These are phyloP conservation scores for Tholera decimalis DNA, from an alignment of 2,888 invertebrate species.

Conservation along the genomic window DNA sequence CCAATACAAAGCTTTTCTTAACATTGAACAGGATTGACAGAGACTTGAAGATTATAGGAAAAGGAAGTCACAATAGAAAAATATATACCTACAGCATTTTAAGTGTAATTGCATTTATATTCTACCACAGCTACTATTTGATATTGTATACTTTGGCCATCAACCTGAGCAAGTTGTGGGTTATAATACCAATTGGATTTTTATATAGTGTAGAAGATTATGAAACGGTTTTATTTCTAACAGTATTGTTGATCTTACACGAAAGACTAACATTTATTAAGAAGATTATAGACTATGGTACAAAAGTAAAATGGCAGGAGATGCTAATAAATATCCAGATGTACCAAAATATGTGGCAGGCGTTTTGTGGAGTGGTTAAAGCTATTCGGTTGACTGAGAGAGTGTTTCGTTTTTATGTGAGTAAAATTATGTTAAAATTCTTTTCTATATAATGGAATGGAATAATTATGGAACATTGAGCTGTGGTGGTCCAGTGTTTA, in stretches of 20 bases:
- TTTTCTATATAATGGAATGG: too few relatives aligned
- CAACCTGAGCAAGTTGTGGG: neutral
- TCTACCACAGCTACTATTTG: neutral
- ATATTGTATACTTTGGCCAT: neutral
- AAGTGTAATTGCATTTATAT: neutral
- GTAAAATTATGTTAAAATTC: neutral
- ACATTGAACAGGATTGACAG: conserved; percentile 14
- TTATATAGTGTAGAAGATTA: conserved; percentile 20
- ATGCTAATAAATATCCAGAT: neutral
- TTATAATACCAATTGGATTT: neutral
- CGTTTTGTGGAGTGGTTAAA: conserved; percentile 4
- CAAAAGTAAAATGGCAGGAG: conserved; percentile 17
- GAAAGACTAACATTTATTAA: conserved; percentile 12
- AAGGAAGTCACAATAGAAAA: conserved; percentile 12
- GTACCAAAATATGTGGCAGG: conserved; percentile 24
- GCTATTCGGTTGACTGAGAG: conserved; percentile 13
- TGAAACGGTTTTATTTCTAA: conserved; percentile 18
- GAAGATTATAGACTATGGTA: conserved; percentile 18
- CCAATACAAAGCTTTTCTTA: conserved; percentile 11
- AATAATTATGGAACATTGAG: too few relatives aligned
- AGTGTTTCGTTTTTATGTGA: conserved; percentile 20
- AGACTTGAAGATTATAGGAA: conserved; percentile 6
- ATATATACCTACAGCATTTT: conserved; percentile 9
- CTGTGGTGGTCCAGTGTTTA: too few relatives aligned
- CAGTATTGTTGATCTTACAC: conserved; percentile 17